Evolutionary conservation across 2,888 invertebrate genomes (phyloP), one percentile per base, ranked within the genome.

Genomic region (Bhutanitis thaidina): DNA sequence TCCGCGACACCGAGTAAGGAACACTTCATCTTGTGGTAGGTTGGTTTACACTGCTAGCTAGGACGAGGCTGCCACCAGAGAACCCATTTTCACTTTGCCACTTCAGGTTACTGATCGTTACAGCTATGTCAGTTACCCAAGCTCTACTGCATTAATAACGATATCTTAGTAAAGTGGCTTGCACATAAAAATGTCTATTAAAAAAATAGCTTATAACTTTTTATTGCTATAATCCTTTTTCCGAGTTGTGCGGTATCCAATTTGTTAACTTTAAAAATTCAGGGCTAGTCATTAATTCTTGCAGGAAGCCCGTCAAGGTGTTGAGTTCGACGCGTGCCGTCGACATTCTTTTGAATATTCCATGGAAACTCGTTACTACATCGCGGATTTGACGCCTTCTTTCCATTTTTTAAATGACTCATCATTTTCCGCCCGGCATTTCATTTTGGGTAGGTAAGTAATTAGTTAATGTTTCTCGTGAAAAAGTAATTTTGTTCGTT

Each of bases 231-330:
- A n/a, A n/a, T n/a, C n/a, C n/a, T 20, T 20, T 20, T 20, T 20
- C 20, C 5, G 2, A 8, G 8, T 7, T 8, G 27, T 27, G 27
- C 27, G 27, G 27, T 27, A 7, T 47, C 38, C 15, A 37, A 38
- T 47, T 43, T 37, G 27, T 46, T 43, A 41, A 30, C 15, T 41
- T 40, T 46, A 45, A 53, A 20, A 39, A 43, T 56, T 54, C 47
- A 54, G 39, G 49, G 47, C 46, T 45, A 48, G 49, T 57, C 56
- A 55, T 56, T 60, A 60, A 61, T 59, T 61, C 56, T 56, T 55
- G 59, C 52, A 58, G 56, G 69, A 71, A 71, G 49, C 71, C 69
- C 58, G 58, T 65, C 64, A 70, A 68, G 55, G 53, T 62, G 59
- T 60, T 58, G 56, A 51, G 44, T 51, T 39, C 49, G 59, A 57